phyloP scores from a whole-genome alignment of 2,888 invertebrate species.

The Gastracanthus pulcherrimus region DNA sequence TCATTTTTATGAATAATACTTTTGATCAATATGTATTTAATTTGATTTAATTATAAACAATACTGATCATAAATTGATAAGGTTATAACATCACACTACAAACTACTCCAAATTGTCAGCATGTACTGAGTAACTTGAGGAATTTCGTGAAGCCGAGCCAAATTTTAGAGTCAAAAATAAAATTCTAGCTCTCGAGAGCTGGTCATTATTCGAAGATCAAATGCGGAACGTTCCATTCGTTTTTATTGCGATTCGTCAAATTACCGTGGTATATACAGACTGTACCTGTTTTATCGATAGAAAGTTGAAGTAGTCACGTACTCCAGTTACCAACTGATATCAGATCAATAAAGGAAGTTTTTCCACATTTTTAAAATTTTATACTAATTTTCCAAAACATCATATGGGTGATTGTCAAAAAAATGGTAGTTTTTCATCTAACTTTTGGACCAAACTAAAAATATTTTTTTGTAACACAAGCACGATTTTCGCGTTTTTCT shows the following conservation, averaged over 20 bases:
- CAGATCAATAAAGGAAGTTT: not conserved
- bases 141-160: not conserved
- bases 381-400: no score
- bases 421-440: no score
- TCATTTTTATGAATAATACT: conserved; percentile 14
- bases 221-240: not conserved
- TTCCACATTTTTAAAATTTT: no score
- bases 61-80: not conserved
- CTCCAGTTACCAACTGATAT: not conserved
- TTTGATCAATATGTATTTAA: not conserved
- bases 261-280: not conserved
- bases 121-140: not conserved
- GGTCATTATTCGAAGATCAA: conserved; percentile 19
- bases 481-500: no score
- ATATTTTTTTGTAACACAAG: no score
- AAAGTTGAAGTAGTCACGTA: not conserved
- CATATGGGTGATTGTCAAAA: no score
- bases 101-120: not conserved
- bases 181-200: not conserved
- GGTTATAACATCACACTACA: conserved; percentile 25
- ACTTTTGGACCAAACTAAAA: no score
- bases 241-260: not conserved
- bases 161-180: conserved; percentile 29
- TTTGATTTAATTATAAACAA: not conserved
- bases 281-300: not conserved